phyloP scores from a whole-genome alignment of 2,888 invertebrate species.

The Dasysyrphus tricinctus region DNA sequence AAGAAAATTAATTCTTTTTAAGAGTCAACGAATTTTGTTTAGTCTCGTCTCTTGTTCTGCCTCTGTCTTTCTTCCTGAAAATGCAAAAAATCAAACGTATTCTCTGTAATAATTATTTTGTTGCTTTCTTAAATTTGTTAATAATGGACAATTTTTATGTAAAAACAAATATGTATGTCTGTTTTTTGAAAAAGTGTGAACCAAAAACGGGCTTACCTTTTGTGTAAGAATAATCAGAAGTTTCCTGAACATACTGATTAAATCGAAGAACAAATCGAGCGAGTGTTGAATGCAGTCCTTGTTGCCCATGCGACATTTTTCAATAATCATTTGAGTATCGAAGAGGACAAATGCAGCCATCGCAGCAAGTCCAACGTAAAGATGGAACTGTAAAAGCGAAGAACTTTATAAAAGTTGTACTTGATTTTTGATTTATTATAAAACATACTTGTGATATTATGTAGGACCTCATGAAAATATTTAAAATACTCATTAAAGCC shows the following conservation, averaged over 20 bases:
- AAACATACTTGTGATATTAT: slow-evolving; percentile 90
- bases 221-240: slow-evolving; percentile 94
- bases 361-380: slow-evolving; percentile 94
- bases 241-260: slow-evolving; percentile 96
- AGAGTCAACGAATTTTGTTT: slow-evolving; percentile 47
- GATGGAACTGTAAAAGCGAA: slow-evolving; percentile 86
- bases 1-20: slow-evolving; percentile 36
- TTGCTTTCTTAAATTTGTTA: too few relatives aligned
- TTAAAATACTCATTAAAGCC: slow-evolving; percentile 90
- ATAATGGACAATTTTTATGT: too few relatives aligned
- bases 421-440: background rate
- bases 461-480: slow-evolving; percentile 93
- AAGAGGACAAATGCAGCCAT: slow-evolving; percentile 98
- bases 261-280: slow-evolving; percentile 96
- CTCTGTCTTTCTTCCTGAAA: slow-evolving; percentile 76
- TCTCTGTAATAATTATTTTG: too few relatives aligned
- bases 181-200: too few relatives aligned
- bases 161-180: too few relatives aligned
- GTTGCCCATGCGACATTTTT: slow-evolving; percentile 94
- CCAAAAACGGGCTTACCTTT: slow-evolving; percentile 86
- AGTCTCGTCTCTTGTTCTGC: slow-evolving; percentile 73
- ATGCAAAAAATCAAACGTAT: background rate
- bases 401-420: slow-evolving; percentile 24
- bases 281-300: slow-evolving; percentile 97
- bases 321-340: slow-evolving; percentile 98